Base-by-base conservation (phyloP, 2,888 invertebrate genomes). In the Laothoe populi region DNA sequence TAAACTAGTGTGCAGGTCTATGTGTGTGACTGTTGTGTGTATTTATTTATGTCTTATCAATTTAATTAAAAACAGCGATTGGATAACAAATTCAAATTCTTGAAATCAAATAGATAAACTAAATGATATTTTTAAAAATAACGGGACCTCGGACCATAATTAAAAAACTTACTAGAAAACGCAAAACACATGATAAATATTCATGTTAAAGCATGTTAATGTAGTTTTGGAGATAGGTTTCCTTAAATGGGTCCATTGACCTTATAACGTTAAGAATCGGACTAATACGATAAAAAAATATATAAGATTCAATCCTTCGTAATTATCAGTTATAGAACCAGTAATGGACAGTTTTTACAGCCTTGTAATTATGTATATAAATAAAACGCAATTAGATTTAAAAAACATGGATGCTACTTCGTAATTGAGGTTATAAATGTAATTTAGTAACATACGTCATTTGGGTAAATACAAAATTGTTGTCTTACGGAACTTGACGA, bases 161-260 rank as follows among this genome's bases (percentile, higher is more conserved):
- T n/a, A 49, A 26, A 1, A 26, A 53, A 10, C 16, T 31, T 31
- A 31, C 13, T 11, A 35, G 11, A 8, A 31, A 1, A 10, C 19
- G 19, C 16, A 19, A 31, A 53, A 19, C 8, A 53, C 31, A 3
- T 31, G 4, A 11, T 16, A 35, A 53, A 53, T 53, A 53, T 53
- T 53, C 31, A 19, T 31, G 11, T 31, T 19, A 7, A 16, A 23
- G 35, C 31, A 35, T 53, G 11, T 19, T 35, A 31, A 53, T 53
- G 8, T 19, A 19, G 16, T 53, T 31, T 35, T 19, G 53, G 19
- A 53, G 19, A 53, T 53, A 21, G 35, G 19, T 31, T 31, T 49
- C 49, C 49, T 49, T 31, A 16, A 35, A 53, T 35, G 31, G 35
- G 53, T 31, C 31, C 35, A 53, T 53, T 53, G 53, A 53, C 53